Conservation (phyloP, 2,113 vertebrate genomes). For the Pollachius pollachius region DNA sequence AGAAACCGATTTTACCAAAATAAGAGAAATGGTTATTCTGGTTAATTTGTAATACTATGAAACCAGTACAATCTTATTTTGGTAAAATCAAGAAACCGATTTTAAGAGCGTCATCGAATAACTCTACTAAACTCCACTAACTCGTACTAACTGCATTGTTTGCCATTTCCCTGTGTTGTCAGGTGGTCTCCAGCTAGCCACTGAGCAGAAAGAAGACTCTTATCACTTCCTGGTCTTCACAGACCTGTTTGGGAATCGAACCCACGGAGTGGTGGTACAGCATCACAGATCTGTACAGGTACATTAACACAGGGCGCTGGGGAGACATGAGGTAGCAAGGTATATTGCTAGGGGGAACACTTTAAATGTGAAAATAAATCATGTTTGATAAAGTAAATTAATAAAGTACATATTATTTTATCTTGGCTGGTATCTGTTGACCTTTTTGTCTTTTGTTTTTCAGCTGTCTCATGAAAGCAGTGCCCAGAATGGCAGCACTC, state of each 20-base stretch:
- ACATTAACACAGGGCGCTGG: constrained; percentile 4
- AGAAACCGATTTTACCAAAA: no score
- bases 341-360: background rate
- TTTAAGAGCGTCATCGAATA: no score
- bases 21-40: no score
- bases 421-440: background rate
- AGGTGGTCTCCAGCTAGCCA: constrained; percentile 83
- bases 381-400: no score
- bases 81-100: no score
- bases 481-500: constrained; percentile 66
- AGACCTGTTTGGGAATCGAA: constrained; percentile 90
- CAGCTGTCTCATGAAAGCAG: constrained; percentile 70
- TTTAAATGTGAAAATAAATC: background rate
- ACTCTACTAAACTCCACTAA: background rate
- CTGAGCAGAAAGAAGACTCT: constrained; percentile 78
- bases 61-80: no score
- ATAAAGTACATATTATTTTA: no score
- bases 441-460: constrained; percentile 9
- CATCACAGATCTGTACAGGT: constrained; percentile 85
- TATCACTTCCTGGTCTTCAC: constrained; percentile 97
- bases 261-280: constrained; percentile 87
- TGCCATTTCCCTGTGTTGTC: background rate
- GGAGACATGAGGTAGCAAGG: background rate
- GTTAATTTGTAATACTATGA: no score
- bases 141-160: background rate